Evolutionary conservation across 2,888 invertebrate genomes (phyloP).

Genomic region (Peribatodes rhomboidaria): DNA sequence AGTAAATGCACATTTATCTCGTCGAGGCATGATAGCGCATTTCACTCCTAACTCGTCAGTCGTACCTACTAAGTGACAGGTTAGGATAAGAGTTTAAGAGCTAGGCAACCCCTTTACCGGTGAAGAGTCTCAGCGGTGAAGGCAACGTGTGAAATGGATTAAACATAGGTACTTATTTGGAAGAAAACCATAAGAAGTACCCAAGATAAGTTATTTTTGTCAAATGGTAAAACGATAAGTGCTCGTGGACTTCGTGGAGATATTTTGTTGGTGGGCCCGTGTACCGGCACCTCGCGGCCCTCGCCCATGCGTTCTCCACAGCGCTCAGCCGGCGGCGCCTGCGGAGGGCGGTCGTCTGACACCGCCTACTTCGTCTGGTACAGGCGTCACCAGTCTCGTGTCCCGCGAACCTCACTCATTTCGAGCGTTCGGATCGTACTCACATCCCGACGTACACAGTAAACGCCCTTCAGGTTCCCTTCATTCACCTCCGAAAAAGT

Average conservation of each 20-base stretch:
- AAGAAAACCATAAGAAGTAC: neutral
- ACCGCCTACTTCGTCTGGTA: conserved; percentile 86
- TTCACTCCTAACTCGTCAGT: no score
- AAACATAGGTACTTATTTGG: no score
- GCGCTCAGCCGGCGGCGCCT: conserved; percentile 77
- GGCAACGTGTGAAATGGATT: no score
- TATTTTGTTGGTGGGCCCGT: conserved; percentile 82
- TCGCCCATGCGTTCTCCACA: conserved; percentile 79
- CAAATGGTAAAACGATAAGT: conserved; percentile 76
- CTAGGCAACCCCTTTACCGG: no score
- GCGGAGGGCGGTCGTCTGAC: conserved; percentile 83
- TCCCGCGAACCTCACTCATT: conserved; percentile 78
- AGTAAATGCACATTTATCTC: no score
- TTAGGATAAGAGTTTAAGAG: no score
- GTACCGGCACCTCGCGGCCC: conserved; percentile 76
- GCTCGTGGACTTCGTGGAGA: conserved; percentile 83
- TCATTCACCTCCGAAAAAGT: conserved; percentile 13
- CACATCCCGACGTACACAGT: conserved; percentile 59
- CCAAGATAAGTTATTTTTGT: conserved; percentile 48
- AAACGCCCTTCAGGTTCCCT: conserved; percentile 70
- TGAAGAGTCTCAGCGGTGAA: no score
- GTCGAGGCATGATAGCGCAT: neutral
- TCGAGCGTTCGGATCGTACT: conserved; percentile 43
- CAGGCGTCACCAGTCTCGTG: conserved; percentile 83
- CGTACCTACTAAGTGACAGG: conserved; percentile 14